These are phyloP conservation scores for Anoplopoma fimbria DNA, from an alignment of 2,113 vertebrate genomes.

Conservation along the genomic window DNA sequence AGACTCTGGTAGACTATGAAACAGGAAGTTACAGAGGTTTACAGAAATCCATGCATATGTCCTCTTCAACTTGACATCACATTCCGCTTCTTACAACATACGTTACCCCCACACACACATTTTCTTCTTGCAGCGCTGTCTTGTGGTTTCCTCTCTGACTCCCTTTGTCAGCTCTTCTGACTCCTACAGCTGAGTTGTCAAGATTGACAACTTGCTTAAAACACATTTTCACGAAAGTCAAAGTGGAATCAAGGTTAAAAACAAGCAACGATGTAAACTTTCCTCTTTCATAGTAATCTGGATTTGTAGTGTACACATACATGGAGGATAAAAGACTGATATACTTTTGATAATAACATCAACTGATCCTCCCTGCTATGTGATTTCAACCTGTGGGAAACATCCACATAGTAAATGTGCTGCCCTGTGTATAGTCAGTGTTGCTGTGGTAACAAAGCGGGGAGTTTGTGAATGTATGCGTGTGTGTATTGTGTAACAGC, in stretches of 20 bases:
- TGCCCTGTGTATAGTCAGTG: no score
- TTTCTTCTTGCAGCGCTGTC: constrained; percentile 1
- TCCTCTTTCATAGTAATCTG: background rate
- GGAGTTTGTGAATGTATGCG: background rate
- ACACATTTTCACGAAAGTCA: constrained; percentile 4
- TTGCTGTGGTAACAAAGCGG: constrained; percentile 63
- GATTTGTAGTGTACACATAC: background rate
- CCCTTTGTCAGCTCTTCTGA: constrained; percentile 22
- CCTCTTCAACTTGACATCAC: background rate
- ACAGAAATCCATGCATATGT: background rate
- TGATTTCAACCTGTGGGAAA: constrained; percentile 12
- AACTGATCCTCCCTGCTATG: no score
- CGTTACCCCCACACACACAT: background rate
- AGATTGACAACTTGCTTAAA: background rate
- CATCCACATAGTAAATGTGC: no score
- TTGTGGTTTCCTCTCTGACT: constrained; percentile 14
- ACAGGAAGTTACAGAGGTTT: constrained; percentile 12
- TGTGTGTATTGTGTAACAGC: constrained; percentile 11
- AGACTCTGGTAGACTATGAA: background rate
- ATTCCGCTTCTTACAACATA: background rate
- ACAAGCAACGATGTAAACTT: background rate
- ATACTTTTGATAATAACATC: no score
- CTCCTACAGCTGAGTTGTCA: background rate
- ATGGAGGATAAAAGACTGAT: background rate
- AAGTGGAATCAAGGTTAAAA: constrained; percentile 18